Evolutionary conservation across 2,113 vertebrate genomes (phyloP), one percentile per base, ranked within the genome.

Genomic region (Cyprinus carpio): DNA sequence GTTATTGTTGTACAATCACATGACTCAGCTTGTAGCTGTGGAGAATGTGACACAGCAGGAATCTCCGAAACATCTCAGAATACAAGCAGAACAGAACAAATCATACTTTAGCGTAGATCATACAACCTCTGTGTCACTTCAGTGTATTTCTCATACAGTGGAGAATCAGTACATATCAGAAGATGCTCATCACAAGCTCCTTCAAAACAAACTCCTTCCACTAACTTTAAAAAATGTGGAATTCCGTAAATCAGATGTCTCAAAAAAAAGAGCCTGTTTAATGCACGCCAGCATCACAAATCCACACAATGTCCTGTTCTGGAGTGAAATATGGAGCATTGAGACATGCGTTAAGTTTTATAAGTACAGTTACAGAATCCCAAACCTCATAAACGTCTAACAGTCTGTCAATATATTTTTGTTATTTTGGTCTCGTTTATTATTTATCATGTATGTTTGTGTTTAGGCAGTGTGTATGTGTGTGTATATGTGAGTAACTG

Each of bases 341-440:
- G 60, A 83, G 75, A 89, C 88, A 87, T 89, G 88, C 88, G 71
- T 56, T 89, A 84, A 84, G 64, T 81, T 83, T 62, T 69, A 83
- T 81, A 77, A 6, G 90, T 83, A 92, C 54, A 81, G 81, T 88
- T 84, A 86, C 87, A 89, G 85, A 82, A 85, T 82, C 69, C 67
- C 60, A 62, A 67, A 71, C 64, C 75, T 82, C 69, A 82, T 75
- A 23, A 83, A 65, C 87, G 87, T 54, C 31, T 88, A 91, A 88
- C 65, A 92, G 91, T 91, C 80, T 79, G 69, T 43, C 9, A 10
- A 43, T 43, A 43, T 43, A 2, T 82, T 85, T 81, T 90, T 89
- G 69, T 82, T 84, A 72, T 79, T 90, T 89, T 86, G 82, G 86
- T 88, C 74, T 84, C 71, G 58, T 51, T 71, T 18, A 71, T 87